Conservation (phyloP, 2,888 invertebrate genomes). For the Mellilla xanthometata region DNA sequence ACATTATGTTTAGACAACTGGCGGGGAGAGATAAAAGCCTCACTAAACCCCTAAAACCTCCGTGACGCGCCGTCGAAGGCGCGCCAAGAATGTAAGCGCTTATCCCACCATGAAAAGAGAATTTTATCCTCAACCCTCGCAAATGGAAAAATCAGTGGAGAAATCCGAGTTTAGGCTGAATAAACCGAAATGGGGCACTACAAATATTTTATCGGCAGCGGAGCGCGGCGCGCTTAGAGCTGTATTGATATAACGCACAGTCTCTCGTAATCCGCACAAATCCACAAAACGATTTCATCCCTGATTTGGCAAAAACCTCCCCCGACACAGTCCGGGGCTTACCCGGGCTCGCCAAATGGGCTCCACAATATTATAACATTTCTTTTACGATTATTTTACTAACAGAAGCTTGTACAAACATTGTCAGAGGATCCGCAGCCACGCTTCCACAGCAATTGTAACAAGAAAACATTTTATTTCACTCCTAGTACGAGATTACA, state of each 20-base stretch:
- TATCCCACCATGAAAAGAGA: conserved; percentile 9
- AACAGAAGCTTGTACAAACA: no score
- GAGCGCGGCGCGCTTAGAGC: conserved; percentile 1
- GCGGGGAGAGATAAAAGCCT: conserved; percentile 2
- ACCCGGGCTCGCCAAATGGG: not conserved
- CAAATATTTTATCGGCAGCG: conserved; percentile 11
- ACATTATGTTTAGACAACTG: no score
- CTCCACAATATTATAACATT: no score
- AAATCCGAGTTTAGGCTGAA: conserved; percentile 2
- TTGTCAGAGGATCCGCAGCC: no score
- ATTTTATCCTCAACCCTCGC: conserved; percentile 8
- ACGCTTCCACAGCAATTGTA: no score
- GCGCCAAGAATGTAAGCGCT: not conserved
- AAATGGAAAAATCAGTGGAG: conserved; percentile 7
- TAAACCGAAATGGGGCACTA: conserved; percentile 9
- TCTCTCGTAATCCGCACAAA: conserved; percentile 15
- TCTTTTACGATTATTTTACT: no score
- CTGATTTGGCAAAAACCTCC: conserved; percentile 11
- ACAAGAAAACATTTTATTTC: no score
- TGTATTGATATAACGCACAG: conserved; percentile 8
- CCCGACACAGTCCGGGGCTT: conserved; percentile 3
- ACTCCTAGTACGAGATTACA: no score
- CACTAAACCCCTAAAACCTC: not conserved
- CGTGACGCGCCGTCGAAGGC: not conserved
- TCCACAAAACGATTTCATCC: conserved; percentile 15